Percentiles rank a stretch among this genome's conserved stretches.
Evolutionary conservation across 2,888 invertebrate species (phyloP).

Genomic region (Lepidocyrtoides sp.): DNA sequence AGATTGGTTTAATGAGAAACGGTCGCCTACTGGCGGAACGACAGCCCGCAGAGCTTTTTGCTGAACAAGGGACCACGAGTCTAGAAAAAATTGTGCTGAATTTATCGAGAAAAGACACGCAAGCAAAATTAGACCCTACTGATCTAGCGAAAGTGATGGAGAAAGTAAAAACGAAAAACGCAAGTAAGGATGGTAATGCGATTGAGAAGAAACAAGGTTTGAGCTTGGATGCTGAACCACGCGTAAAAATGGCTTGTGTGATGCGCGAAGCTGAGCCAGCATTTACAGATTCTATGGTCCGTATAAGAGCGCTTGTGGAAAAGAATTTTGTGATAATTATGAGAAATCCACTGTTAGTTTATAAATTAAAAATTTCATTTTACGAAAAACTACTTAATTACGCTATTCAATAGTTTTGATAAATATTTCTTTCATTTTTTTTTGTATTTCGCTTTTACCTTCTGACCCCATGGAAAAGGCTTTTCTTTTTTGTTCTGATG

Average conservation of each 20-base stretch:
- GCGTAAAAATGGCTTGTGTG: slow-evolving; percentile 54
- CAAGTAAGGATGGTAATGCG: neutral
- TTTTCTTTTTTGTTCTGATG: slow-evolving; percentile 72
- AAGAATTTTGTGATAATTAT: slow-evolving; percentile 61
- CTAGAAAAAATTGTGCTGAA: slow-evolving; percentile 97
- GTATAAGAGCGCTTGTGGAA: slow-evolving; percentile 45
- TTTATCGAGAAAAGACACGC: slow-evolving; percentile 87
- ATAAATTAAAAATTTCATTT: too few species aligned
- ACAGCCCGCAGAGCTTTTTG: slow-evolving; percentile 92
- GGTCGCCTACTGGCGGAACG: slow-evolving; percentile 96
- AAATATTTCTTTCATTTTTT: neutral
- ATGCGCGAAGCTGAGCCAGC: neutral
- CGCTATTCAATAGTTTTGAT: too few species aligned
- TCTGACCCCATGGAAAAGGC: neutral
- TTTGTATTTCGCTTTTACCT: neutral
- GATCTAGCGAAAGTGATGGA: neutral
- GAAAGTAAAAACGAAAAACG: neutral
- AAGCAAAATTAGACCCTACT: neutral
- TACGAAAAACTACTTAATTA: too few species aligned
- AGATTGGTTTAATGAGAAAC: slow-evolving; percentile 98
- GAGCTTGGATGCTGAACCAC: neutral
- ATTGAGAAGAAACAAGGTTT: neutral
- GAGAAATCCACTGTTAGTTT: slow-evolving; percentile 48
- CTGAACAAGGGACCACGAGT: slow-evolving; percentile 93
- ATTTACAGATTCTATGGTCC: neutral